Percentiles rank a stretch among this genome's conserved stretches.
phyloP scores from a whole-genome alignment of 2,888 invertebrate genomes.

The Tortrix viridana region DNA sequence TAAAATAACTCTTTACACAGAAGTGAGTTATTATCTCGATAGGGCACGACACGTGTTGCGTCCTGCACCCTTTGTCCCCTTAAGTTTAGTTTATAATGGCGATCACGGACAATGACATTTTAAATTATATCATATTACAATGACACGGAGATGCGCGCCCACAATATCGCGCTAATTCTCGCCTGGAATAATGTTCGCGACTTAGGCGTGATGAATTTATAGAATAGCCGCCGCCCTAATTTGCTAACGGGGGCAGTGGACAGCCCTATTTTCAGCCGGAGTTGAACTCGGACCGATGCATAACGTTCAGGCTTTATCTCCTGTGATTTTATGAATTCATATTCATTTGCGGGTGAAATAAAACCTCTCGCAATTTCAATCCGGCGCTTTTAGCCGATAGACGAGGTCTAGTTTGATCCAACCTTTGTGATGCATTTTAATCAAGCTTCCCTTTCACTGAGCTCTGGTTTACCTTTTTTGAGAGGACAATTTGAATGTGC shows the following conservation, averaged over 20 bases:
- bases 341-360: slow-evolving; percentile 25
- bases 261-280: slow-evolving; percentile 56
- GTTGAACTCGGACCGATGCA: slow-evolving; percentile 45
- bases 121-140: slow-evolving; percentile 73
- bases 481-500: slow-evolving; percentile 29
- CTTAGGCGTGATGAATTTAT: slow-evolving; percentile 63
- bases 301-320: slow-evolving; percentile 22
- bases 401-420: slow-evolving; percentile 14
- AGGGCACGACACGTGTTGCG: slow-evolving; percentile 64
- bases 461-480: slow-evolving; percentile 31
- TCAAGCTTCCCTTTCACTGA: slow-evolving; percentile 37
- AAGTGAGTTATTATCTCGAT: slow-evolving; percentile 45
- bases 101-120: slow-evolving; percentile 70
- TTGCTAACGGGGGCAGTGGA: slow-evolving; percentile 61
- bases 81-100: slow-evolving; percentile 61
- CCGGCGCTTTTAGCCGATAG: slow-evolving; percentile 13
- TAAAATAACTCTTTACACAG: slow-evolving; percentile 36
- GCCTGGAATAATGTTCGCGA: slow-evolving; percentile 52
- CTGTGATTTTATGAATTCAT: slow-evolving; percentile 30
- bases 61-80: slow-evolving; percentile 72
- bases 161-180: slow-evolving; percentile 67
- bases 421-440: slow-evolving; percentile 49
- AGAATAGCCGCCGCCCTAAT: slow-evolving; percentile 61
- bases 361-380: slow-evolving; percentile 22
- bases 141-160: slow-evolving; percentile 48